Evolutionary conservation across 2,888 invertebrate species (phyloP).

Genomic region (Lamproptera curius): DNA sequence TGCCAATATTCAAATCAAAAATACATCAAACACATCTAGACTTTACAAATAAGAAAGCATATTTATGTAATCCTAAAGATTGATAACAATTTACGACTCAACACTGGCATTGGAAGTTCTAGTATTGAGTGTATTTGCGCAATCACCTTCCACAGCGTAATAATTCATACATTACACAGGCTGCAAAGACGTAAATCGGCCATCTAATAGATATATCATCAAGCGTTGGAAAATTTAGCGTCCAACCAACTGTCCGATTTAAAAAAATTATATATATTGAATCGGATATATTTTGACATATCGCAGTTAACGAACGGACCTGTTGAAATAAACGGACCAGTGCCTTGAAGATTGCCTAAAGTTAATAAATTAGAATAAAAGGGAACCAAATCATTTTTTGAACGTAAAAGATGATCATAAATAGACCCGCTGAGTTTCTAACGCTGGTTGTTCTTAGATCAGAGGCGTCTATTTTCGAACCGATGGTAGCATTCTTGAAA

Average conservation of each 20-base stretch:
- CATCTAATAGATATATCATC: conserved; percentile 26
- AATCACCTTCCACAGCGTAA: conserved; percentile 1
- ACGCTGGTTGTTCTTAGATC: too few species aligned
- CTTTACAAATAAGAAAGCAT: too few species aligned
- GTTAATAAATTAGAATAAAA: too few species aligned
- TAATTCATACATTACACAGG: conserved; percentile 17
- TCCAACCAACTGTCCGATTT: conserved; percentile 20
- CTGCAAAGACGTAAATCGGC: conserved; percentile 16
- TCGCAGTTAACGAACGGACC: conserved; percentile 17
- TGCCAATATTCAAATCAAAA: too few species aligned
- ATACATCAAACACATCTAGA: too few species aligned
- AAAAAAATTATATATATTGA: conserved; percentile 11
- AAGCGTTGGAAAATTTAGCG: conserved; percentile 24
- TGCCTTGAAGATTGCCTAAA: too few species aligned
- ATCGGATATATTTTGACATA: conserved; percentile 16
- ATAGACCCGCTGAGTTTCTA: too few species aligned
- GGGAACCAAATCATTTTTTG: too few species aligned
- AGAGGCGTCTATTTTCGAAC: too few species aligned
- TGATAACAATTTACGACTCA: not conserved
- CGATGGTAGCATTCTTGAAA: too few species aligned
- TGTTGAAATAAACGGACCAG: conserved; percentile 6
- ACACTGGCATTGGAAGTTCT: conserved; percentile 7
- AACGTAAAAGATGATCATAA: too few species aligned
- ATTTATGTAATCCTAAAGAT: too few species aligned
- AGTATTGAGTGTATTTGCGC: conserved; percentile 2